Conservation (phyloP, 2,113 vertebrate species). For the Vireo altiloquus region DNA sequence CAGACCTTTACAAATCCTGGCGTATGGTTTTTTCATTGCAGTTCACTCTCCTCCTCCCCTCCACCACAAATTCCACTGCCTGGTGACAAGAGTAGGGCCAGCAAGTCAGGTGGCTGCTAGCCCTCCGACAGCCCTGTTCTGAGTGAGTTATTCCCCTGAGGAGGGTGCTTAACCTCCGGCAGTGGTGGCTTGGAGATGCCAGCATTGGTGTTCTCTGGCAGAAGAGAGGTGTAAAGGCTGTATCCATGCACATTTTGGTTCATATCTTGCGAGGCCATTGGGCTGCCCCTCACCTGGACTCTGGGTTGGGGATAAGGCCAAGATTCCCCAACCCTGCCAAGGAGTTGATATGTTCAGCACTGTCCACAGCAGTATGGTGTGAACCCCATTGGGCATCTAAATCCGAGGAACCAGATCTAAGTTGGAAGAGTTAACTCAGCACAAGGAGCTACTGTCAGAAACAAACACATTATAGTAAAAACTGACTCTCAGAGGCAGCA, state of each 20-base stretch:
- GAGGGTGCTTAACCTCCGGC: neutral
- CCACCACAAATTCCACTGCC: neutral
- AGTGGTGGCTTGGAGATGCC: neutral
- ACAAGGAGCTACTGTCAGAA: neutral
- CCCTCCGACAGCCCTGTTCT: neutral
- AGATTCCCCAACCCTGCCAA: neutral
- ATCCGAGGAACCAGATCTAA: neutral
- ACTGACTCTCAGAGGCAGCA: neutral
- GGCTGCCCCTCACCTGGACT: neutral
- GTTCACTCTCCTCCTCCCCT: neutral
- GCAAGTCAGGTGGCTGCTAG: neutral
- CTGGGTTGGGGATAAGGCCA: neutral
- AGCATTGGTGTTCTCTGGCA: neutral
- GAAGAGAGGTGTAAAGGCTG: neutral
- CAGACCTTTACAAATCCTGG: neutral
- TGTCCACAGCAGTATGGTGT: accelerated
- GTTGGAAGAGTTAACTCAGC: neutral
- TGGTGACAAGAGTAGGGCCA: neutral
- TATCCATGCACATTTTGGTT: neutral
- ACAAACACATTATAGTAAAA: neutral
- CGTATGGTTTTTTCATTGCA: neutral
- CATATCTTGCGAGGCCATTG: neutral
- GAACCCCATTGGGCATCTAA: neutral
- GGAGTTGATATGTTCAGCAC: neutral
- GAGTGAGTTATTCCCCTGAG: accelerated